Evolutionary conservation across 2,888 invertebrate genomes (phyloP), one percentile per base, ranked within the genome.

Genomic region (Pammene fasciana): DNA sequence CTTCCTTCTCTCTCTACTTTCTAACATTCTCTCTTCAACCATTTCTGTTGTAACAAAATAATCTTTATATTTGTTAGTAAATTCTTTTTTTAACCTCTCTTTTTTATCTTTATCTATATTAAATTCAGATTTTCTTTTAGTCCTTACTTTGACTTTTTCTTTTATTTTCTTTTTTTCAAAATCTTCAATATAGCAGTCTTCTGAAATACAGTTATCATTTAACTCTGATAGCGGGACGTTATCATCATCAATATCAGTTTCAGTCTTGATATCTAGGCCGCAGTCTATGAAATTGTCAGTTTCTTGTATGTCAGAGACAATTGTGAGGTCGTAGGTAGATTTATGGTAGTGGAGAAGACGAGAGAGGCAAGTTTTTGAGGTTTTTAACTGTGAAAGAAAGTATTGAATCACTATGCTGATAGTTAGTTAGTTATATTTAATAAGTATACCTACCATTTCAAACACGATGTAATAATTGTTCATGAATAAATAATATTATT

Each of bases 231-330:
- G 60, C 0, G 86, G 86, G 48, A 85, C 70, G 34, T 87, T 86
- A 48, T 86, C 85, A 18, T 87, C 86, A 48, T 86, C 85, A 18
- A 83, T 81, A 18, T 74, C 78, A 11, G 26, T 46, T 11, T 85
- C 85, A 0, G 67, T 68, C 66, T 84, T 82, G 3, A 82, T 75
- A 0, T 76, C 52, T 0, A 72, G 65, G 0, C 84, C 82, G 46
- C 86, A 86, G 54, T 86, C 84, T 9, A 88, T 81, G 46, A 87
- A 84, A 57, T 83, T 85, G 43, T 83, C 81, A 8, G 71, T 59
- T 34, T 70, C 72, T 11, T 68, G 59, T 10, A 72, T 56, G 9
- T 74, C 61, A 36, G 65, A 68, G 4, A 56, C 68, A 0, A 76
- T 70, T 13, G 54, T 72, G 5, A 70, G 36, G 14, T 78, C 75